Evolutionary conservation across 1,140 invertebrate genomes (phyloP).

Genomic region (Cotesia chilonis): DNA sequence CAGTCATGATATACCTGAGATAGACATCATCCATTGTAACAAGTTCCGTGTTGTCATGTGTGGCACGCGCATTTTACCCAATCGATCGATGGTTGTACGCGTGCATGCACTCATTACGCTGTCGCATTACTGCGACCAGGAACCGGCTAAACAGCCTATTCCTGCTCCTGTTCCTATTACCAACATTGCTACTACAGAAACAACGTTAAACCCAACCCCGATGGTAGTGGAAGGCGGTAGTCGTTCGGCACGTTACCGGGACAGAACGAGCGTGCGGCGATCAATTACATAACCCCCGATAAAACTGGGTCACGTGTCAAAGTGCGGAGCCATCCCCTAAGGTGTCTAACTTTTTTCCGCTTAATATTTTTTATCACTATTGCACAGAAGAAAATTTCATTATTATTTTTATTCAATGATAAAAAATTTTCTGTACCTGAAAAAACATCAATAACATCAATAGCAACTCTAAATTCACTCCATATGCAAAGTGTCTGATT

Average conservation of each 20-base stretch:
- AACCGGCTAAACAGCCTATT: not conserved
- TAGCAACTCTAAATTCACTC: too few species aligned
- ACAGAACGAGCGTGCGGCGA: conserved; percentile 43
- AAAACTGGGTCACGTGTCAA: conserved; percentile 64
- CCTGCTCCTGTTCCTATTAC: not conserved
- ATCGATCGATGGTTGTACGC: conserved; percentile 17
- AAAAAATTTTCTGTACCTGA: too few species aligned
- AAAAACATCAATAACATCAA: too few species aligned
- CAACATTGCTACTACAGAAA: not conserved
- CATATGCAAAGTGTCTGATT: too few species aligned
- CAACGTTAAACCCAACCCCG: not conserved
- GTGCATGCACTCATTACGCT: conserved; percentile 26
- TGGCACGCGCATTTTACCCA: conserved; percentile 21
- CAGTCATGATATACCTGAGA: not conserved
- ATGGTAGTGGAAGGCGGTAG: not conserved
- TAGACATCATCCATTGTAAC: conserved; percentile 4
- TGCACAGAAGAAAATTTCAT: too few species aligned
- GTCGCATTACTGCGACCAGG: conserved; percentile 11
- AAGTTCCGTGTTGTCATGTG: conserved; percentile 11
- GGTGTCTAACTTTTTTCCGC: conserved; percentile 54
- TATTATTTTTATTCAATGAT: too few species aligned
- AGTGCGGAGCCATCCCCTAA: conserved; percentile 58
- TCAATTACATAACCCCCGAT: conserved; percentile 60
- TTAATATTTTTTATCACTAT: conserved; percentile 45
- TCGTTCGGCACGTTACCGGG: not conserved